Evolutionary conservation across 2,113 vertebrate species (phyloP).

Genomic region (Pleuronectes platessa): DNA sequence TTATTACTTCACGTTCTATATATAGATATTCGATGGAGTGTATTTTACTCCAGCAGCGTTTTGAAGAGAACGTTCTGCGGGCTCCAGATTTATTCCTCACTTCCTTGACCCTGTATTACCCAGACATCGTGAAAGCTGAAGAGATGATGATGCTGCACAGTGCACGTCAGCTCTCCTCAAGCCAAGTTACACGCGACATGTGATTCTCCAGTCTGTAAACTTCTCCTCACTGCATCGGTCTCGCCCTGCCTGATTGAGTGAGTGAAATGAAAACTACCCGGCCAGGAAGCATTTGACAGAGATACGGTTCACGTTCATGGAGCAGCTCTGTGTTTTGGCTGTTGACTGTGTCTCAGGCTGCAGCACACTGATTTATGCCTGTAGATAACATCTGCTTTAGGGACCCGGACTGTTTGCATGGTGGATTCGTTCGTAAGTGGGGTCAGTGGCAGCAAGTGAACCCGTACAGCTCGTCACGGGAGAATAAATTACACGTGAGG

Average conservation of each 20-base stretch:
- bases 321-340: slow-evolving; percentile 5
- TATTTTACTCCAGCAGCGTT: neutral
- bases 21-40: neutral
- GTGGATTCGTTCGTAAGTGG: slow-evolving; percentile 34
- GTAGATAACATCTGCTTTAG: slow-evolving; percentile 12
- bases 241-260: slow-evolving; percentile 14
- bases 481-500: slow-evolving; percentile 24
- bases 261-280: neutral
- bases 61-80: neutral
- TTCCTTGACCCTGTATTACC: slow-evolving; percentile 17
- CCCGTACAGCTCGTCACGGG: slow-evolving; percentile 26
- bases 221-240: neutral
- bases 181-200: slow-evolving; percentile 12
- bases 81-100: neutral
- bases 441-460: slow-evolving; percentile 37
- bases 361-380: neutral
- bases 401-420: neutral
- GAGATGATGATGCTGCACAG: slow-evolving; percentile 23
- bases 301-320: neutral
- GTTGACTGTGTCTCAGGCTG: neutral
- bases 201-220: slow-evolving; percentile 14
- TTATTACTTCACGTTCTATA: neutral
- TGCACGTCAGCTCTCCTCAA: neutral
- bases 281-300: neutral
- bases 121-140: slow-evolving; percentile 31